Evolutionary conservation across 2,888 invertebrate genomes (phyloP), one percentile per base, ranked within the genome.

Genomic region (Tiphia femorata): DNA sequence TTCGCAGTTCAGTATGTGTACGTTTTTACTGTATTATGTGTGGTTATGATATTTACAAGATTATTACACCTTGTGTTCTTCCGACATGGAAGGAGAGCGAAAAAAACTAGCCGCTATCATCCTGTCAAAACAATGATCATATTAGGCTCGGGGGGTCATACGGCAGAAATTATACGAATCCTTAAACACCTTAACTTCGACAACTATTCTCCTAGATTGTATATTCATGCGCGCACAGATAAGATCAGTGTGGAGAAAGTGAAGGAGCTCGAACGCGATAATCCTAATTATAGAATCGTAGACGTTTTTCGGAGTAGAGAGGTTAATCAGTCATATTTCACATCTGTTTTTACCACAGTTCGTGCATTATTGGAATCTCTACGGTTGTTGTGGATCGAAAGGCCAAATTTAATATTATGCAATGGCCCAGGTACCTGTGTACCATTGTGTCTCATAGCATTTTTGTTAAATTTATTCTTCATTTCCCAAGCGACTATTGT

Each of bases 371-470:
- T 92, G 0, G 86, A 87, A 70, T 89, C 91, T 48, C 80, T 94
- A 73, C 92, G 92, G 53, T 70, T 94, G 12, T 84, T 96, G 25
- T 86, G 89, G 70, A 86, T 84, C 43, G 87, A 90, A 70, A 88
- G 87, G 63, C 97, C 98, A 1, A 90, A 95, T 81, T 80, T 97
- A 69, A 88, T 96, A 71, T 84, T 96, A 42, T 96, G 94, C 84
- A 97, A 98, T 86, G 98, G 99, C 0, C 98, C 98, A 37, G 98
- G 98, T 5, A 98, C 97, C 4, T 98, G 98, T 83, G 88, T 99
- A 57, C 98, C 98, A 2, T 86, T 97, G 50, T 96, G 96, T 85
- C 70, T 92, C 49, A 87, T 92, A 49, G 92, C 91, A 12, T 93
- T 93, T 78, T 41, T 96, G 0, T 85, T 92, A 66, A 91, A 91